Conservation (phyloP, 1,140 invertebrate genomes). For the Homarus americanus region DNA sequence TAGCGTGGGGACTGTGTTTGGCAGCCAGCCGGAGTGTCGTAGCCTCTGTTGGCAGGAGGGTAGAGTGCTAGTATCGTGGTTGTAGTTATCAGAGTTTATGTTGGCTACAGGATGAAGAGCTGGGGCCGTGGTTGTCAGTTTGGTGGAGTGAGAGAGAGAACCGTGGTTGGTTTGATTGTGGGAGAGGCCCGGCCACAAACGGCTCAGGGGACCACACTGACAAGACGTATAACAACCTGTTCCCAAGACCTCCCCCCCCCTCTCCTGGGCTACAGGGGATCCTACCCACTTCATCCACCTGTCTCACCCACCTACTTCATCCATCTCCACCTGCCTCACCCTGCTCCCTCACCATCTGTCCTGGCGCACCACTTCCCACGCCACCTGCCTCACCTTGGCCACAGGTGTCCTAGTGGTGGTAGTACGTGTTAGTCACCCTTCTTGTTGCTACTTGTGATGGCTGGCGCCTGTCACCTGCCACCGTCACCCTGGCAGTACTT, state of each 20-base stretch:
- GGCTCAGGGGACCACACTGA: not conserved
- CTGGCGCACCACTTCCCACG: not conserved
- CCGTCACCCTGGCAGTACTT: no score
- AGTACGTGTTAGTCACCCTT: no score
- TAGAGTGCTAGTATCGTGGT: no score
- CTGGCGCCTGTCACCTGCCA: no score
- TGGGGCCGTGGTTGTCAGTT: no score
- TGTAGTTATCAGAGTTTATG: no score
- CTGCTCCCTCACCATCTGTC: not conserved
- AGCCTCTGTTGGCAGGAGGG: no score
- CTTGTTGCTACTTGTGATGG: no score
- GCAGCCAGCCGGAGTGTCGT: not conserved
- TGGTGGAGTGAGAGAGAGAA: not conserved
- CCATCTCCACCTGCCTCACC: not conserved
- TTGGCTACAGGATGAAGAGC: no score
- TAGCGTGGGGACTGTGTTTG: not conserved
- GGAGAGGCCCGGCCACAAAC: not conserved
- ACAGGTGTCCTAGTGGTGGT: no score
- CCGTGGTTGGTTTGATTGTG: not conserved
- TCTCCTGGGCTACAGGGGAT: not conserved
- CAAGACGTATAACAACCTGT: not conserved
- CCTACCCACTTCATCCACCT: not conserved
- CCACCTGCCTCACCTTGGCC: not conserved
- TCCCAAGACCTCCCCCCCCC: not conserved
- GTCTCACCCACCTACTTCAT: not conserved